Base-by-base conservation (phyloP, 1,140 invertebrate genomes). In the Condylostylus longicornis region DNA sequence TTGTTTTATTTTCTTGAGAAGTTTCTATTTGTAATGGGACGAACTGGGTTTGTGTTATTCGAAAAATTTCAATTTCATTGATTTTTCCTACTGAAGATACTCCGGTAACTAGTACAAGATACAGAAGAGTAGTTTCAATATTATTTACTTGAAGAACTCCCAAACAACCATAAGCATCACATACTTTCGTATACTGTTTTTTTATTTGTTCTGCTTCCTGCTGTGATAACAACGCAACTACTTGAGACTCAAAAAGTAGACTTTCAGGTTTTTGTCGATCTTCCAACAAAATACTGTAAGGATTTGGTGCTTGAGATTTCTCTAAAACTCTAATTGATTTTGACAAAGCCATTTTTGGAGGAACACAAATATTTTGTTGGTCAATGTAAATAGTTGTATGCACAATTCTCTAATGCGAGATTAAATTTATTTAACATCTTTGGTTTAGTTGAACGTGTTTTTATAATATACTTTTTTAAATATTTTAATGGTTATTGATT, bases 21-120 rank as follows among this genome's bases (percentile, higher is more conserved):
- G 61, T 74, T 48, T 74, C 70, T 38, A 77, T 71, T 43, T 78
- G 76, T 31, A 96, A 63, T 4, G 90, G 86, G 2, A 94, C 66
- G 58, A 95, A 89, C 48, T 79, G 74, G 1, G 87, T 87, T 55
- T 90, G 84, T 0, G 87, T 94, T 28, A 97, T 83, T 44, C 87
- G 72, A 61, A 95, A 96, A 17, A 96, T 78, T 69, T 97, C 93
- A 5, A 82, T 79, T 46, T 94, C 86, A 12, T 74, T 74, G 31
- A 97, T 82, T 68, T 95, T 96, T 9, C 90, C 91, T 40, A 95
- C 79, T 3, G 90, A 95, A 42, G 89, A 78, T 59, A 88, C 95
- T 6, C 89, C 87, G 5, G 84, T 93, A n/a, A 96, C 82, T 46
- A 94, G 70, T 4, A 94, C 87, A 30, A 96, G 69, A 53, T 87